These are phyloP conservation scores for Sitophilus oryzae DNA, from an alignment of 1,140 invertebrate species.

Conservation along the genomic window DNA sequence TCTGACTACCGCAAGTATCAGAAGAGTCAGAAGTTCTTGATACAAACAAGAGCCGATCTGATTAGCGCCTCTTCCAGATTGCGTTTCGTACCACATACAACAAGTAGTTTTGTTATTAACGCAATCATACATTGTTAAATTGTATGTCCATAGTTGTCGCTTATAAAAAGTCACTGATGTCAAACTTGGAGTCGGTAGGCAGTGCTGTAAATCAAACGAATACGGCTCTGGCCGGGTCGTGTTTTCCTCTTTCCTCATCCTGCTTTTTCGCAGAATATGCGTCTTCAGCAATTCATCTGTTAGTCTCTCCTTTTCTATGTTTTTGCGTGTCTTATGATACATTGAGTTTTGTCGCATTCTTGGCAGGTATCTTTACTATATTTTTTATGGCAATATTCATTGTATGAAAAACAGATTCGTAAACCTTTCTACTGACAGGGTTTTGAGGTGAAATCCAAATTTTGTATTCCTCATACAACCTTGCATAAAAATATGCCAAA, in stretches of 20 bases:
- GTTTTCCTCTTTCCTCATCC: neutral
- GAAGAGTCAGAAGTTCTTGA: neutral
- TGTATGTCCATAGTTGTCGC: neutral
- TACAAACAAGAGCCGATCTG: neutral
- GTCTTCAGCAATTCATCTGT: neutral
- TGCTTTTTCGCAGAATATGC: neutral
- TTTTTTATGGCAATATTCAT: neutral
- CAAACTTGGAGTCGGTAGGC: neutral
- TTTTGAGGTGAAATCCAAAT: neutral
- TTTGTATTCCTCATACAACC: neutral
- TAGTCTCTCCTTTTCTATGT: neutral
- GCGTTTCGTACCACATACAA: neutral
- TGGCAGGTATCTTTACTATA: constrained; percentile 1
- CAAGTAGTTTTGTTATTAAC: neutral
- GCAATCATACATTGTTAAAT: neutral
- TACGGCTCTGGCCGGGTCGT: neutral
- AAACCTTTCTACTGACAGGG: neutral
- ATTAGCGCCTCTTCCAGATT: constrained; percentile 1
- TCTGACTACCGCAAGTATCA: neutral
- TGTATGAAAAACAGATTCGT: neutral
- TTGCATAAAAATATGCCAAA: neutral
- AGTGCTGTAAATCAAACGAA: neutral
- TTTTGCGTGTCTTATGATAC: neutral
- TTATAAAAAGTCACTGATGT: neutral
- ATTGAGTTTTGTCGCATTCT: neutral